Evolutionary conservation across 2,888 invertebrate genomes (phyloP).

Genomic region (Lottia gigantea): DNA sequence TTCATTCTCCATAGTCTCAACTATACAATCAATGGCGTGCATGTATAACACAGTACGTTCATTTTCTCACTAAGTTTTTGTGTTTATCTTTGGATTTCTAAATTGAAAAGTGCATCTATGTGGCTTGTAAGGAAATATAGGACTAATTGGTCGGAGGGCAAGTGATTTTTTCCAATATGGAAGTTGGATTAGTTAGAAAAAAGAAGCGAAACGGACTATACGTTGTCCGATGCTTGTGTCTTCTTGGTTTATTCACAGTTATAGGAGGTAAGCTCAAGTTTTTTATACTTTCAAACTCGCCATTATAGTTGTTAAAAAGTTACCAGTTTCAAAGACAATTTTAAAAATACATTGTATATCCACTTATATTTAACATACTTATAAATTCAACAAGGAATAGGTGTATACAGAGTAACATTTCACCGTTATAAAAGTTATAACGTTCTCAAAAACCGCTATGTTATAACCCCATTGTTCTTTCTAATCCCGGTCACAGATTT

Average conservation of each 20-base stretch:
- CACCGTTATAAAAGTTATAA: too few relatives aligned
- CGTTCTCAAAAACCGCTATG: too few relatives aligned
- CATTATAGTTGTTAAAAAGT: too few relatives aligned
- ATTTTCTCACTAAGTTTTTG: slow-evolving; percentile 5
- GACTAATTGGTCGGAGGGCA: slow-evolving; percentile 8
- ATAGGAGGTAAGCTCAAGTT: neutral
- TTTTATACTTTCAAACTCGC: too few relatives aligned
- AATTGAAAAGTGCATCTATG: slow-evolving; percentile 9
- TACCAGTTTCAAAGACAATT: too few relatives aligned
- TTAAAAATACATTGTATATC: too few relatives aligned
- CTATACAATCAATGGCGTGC: slow-evolving; percentile 7
- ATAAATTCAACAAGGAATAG: too few relatives aligned
- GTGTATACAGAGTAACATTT: too few relatives aligned
- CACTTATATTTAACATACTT: too few relatives aligned
- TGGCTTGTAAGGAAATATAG: slow-evolving; percentile 11
- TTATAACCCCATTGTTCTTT: too few relatives aligned
- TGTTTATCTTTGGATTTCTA: slow-evolving; percentile 6
- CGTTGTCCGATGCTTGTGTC: slow-evolving; percentile 2
- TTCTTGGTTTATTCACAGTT: neutral
- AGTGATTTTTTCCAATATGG: slow-evolving; percentile 10
- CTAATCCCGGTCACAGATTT: too few relatives aligned
- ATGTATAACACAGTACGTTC: neutral
- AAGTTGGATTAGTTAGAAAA: slow-evolving; percentile 9
- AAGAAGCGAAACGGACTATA: slow-evolving; percentile 10
- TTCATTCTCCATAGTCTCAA: neutral